Conservation (phyloP, 2,797 vertebrate genomes). For the Amazona ochrocephala region DNA sequence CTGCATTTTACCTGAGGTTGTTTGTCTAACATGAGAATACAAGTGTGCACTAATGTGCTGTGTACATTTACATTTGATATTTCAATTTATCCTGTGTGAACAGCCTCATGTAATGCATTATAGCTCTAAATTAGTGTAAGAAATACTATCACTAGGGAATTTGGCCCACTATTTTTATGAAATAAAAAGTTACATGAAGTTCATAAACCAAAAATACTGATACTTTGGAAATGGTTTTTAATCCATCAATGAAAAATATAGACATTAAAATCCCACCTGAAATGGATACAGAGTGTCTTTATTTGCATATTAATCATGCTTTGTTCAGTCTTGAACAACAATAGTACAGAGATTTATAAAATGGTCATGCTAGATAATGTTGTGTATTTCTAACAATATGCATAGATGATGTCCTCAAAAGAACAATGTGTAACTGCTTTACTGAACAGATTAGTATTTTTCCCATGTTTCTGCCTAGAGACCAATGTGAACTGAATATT, state of each 20-base stretch:
- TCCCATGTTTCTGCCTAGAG: neutral
- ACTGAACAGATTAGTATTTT: neutral
- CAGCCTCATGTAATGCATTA: neutral
- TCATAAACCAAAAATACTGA: neutral
- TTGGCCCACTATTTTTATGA: neutral
- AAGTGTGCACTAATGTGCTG: neutral
- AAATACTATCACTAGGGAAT: neutral
- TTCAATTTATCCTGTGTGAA: neutral
- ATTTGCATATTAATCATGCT: neutral
- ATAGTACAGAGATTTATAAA: neutral
- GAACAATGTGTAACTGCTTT: neutral
- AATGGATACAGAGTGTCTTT: neutral
- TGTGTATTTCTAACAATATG: neutral
- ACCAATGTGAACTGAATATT: neutral
- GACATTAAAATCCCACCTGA: neutral
- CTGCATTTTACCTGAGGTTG: neutral
- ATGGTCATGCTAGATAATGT: neutral
- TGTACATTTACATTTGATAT: neutral
- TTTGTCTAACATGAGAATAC: neutral
- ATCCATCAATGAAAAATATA: neutral
- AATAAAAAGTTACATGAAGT: neutral
- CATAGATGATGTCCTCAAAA: neutral
- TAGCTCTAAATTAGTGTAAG: neutral
- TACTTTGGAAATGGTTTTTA: neutral
- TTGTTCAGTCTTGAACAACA: neutral